phyloP scores from a whole-genome alignment of 2,888 invertebrate species.

The Idaea straminata region DNA sequence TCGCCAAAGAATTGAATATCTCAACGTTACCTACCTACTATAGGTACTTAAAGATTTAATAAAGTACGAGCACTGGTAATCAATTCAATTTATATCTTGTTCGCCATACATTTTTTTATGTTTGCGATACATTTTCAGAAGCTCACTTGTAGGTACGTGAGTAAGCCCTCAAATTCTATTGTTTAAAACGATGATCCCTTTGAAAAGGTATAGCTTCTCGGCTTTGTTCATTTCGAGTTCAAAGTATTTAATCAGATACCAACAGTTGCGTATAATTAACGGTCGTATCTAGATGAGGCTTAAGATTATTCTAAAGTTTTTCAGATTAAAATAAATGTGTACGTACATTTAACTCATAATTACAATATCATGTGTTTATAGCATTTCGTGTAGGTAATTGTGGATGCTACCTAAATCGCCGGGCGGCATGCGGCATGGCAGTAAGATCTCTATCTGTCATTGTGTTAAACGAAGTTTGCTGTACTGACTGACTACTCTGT shows the following conservation, averaged over 20 bases:
- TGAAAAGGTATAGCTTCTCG: conserved; percentile 47
- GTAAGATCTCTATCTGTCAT: conserved; percentile 71
- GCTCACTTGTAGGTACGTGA: conserved; percentile 45
- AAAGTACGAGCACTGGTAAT: not conserved
- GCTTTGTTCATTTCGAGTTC: conserved; percentile 22
- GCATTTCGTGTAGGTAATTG: conserved; percentile 49
- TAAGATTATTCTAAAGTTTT: conserved; percentile 12
- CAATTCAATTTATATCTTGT: not conserved
- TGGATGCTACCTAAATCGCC: conserved; percentile 65
- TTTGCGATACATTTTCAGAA: conserved; percentile 11
- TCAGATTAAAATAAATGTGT: conserved; percentile 30
- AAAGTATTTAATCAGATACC: conserved; percentile 3
- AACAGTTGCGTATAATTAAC: conserved; percentile 11
- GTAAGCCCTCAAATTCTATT: conserved; percentile 63
- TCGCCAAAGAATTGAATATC: conserved; percentile 45
- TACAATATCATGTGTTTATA: conserved; percentile 52
- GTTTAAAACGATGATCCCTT: conserved; percentile 53
- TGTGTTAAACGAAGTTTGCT: conserved; percentile 68
- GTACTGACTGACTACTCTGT: conserved; percentile 54
- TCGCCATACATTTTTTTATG: not conserved
- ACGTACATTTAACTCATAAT: conserved; percentile 55
- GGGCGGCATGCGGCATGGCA: conserved; percentile 23
- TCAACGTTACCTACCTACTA: not conserved
- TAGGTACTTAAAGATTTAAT: not conserved
- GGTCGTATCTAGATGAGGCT: conserved; percentile 3